Evolutionary conservation across 2,113 vertebrate genomes (phyloP).

Genomic region (Boulengeromyrus knoepffleri): DNA sequence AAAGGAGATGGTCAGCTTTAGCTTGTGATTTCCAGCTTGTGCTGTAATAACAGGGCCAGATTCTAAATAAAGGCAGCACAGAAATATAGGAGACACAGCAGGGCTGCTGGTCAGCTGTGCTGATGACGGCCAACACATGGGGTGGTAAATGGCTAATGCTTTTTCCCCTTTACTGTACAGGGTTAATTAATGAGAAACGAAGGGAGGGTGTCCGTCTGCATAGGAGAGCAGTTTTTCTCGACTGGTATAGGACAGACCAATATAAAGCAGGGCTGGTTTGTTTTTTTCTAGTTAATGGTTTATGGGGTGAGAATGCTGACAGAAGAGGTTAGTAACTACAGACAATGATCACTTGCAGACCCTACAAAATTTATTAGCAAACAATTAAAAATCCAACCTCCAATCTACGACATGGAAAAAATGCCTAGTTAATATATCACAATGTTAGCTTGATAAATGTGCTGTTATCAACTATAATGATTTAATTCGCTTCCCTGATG

Average conservation of each 20-base stretch:
- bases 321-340: not conserved
- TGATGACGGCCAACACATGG: not conserved
- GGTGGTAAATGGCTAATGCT: not conserved
- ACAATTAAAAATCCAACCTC: not conserved
- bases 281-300: slow-evolving; percentile 8
- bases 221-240: not conserved
- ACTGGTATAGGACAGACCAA: not conserved
- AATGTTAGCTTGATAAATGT: not conserved
- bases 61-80: not conserved
- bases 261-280: not conserved
- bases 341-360: not conserved
- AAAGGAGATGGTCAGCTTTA: not conserved
- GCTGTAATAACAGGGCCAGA: not conserved
- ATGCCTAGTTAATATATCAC: not conserved
- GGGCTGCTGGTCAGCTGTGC: not conserved
- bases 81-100: not conserved
- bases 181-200: slow-evolving; percentile 10
- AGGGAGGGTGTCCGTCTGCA: not conserved
- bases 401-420: not conserved
- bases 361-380: not conserved
- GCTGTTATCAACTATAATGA: not conserved
- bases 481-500: not conserved
- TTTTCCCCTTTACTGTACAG: not conserved
- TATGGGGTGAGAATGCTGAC: slow-evolving; percentile 4
- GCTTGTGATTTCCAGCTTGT: not conserved